A percentile compares a stretch with the other conserved stretches of the same genome.
phyloP scores from a whole-genome alignment of 2,797 vertebrate species.

The Chanos chanos region DNA sequence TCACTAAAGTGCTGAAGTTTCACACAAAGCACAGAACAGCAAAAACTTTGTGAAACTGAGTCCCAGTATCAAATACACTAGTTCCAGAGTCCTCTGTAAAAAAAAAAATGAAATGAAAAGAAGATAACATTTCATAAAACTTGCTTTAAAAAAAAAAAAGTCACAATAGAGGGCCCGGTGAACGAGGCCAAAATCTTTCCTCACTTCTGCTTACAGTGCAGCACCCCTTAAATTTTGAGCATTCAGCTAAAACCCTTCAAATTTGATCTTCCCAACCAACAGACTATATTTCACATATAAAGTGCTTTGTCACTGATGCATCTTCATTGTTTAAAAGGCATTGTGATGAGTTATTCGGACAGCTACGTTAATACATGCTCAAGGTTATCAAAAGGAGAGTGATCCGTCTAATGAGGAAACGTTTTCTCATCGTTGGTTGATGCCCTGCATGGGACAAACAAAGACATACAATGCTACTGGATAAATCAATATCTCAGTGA shows the following conservation, averaged over 20 bases:
- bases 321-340: constrained; percentile 1
- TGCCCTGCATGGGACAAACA: constrained; percentile 31
- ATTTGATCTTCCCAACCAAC: constrained; percentile 29
- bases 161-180: too few species aligned
- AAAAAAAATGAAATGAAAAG: too few species aligned
- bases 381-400: constrained; percentile 38
- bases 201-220: too few species aligned
- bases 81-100: too few species aligned
- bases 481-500: constrained; percentile 38
- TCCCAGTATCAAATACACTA: too few species aligned
- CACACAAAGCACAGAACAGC: too few species aligned
- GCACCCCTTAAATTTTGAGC: too few species aligned
- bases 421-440: constrained; percentile 33
- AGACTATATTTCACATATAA: constrained; percentile 30
- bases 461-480: constrained; percentile 42
- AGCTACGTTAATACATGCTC: constrained; percentile 39
- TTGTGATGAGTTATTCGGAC: constrained; percentile 32
- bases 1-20: too few species aligned
- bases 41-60: too few species aligned
- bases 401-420: constrained; percentile 42
- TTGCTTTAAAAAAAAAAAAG: too few species aligned
- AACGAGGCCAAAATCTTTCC: too few species aligned
- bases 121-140: too few species aligned
- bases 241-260: constrained; percentile 3
- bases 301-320: constrained; percentile 31